Conservation (phyloP, 2,888 invertebrate genomes). For the Brachyptera putata region DNA sequence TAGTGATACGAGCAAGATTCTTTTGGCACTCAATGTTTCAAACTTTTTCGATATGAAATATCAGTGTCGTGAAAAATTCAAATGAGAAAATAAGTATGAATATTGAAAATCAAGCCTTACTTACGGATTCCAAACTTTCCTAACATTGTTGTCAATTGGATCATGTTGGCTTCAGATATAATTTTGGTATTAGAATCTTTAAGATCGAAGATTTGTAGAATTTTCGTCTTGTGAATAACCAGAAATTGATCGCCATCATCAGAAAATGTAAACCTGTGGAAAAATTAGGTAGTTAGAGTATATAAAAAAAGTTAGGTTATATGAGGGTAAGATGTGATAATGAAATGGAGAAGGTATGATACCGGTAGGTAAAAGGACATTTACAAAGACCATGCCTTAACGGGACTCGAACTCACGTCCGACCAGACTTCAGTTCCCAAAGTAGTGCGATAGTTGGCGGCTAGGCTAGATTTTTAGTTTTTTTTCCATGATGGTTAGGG, state of each 20-base stretch:
- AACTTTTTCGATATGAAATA: not conserved
- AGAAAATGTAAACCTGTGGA: slow-evolving; percentile 28
- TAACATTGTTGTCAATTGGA: slow-evolving; percentile 11
- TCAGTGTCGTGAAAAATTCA: no score
- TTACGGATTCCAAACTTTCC: slow-evolving; percentile 22
- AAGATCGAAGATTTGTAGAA: slow-evolving; percentile 21
- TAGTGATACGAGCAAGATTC: no score
- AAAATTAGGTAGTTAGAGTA: not conserved
- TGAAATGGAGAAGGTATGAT: no score
- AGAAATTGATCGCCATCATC: slow-evolving; percentile 29
- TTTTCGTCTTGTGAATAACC: slow-evolving; percentile 18
- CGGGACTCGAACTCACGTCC: no score
- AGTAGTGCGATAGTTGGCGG: no score
- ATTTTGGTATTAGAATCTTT: slow-evolving; percentile 1
- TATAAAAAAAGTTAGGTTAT: not conserved
- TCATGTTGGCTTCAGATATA: not conserved
- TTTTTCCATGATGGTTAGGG: no score
- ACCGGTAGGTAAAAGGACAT: no score
- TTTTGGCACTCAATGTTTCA: not conserved
- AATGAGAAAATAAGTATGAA: no score
- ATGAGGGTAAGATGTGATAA: not conserved
- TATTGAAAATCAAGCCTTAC: no score
- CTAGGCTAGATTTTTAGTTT: no score
- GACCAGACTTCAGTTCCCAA: no score
- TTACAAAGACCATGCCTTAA: no score